Percentiles rank a stretch among this genome's conserved stretches.
phyloP scores from a whole-genome alignment of 2,797 vertebrate species.

The Schizopygopsis malacanthus region DNA sequence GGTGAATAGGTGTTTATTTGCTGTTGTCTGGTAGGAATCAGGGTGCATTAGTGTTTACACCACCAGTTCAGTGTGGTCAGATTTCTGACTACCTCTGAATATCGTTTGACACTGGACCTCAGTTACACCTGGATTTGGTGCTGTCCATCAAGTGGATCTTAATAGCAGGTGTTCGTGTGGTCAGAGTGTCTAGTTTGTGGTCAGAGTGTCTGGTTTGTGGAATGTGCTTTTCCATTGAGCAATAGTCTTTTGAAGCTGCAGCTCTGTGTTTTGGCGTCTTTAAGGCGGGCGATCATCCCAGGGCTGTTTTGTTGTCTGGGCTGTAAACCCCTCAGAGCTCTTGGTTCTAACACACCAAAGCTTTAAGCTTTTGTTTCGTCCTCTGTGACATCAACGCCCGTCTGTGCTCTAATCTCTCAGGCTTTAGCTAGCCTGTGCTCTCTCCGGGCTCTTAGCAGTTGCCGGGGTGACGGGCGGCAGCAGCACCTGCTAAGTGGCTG shows the following conservation, averaged over 20 bases:
- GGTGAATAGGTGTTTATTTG: not conserved
- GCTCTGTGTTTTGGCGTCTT: constrained; percentile 14
- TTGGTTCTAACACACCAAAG: constrained; percentile 24
- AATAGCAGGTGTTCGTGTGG: not conserved
- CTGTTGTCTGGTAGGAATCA: not conserved
- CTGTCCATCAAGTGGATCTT: not conserved
- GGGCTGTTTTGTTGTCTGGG: constrained; percentile 33
- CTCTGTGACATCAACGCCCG: constrained; percentile 19
- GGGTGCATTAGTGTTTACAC: not conserved
- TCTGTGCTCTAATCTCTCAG: constrained; percentile 20
- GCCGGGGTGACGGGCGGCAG: constrained; percentile 39
- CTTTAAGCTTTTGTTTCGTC: constrained; percentile 47
- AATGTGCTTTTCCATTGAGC: constrained; percentile 1
- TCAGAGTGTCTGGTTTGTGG: not conserved
- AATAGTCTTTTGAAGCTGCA: constrained; percentile 10
- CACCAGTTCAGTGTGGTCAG: not conserved
- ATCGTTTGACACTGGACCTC: not conserved
- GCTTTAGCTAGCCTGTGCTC: constrained; percentile 42
- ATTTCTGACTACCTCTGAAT: not conserved
- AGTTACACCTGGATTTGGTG: not conserved
- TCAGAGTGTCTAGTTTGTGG: not conserved
- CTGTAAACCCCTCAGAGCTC: constrained; percentile 24
- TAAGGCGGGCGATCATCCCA: not conserved
- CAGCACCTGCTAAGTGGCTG: constrained; percentile 48
- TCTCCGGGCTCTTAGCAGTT: constrained; percentile 49